Evolutionary conservation across 2,113 vertebrate genomes (phyloP), one percentile per base, ranked within the genome.

Genomic region (Mirza zaza): DNA sequence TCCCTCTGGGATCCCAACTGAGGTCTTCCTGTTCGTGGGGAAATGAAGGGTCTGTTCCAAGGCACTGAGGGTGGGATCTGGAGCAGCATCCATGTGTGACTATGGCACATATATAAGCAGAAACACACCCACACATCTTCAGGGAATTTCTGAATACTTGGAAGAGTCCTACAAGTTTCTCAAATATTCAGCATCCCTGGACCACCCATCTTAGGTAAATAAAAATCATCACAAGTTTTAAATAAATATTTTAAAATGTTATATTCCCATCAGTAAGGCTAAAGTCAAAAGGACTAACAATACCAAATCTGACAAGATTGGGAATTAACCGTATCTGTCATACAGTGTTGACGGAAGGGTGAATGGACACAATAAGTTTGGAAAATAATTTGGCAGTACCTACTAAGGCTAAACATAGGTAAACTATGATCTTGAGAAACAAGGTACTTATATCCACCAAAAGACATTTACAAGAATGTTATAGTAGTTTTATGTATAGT

Each of bases 1-100:
- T 97, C 91, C 96, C 91, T 50, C 45, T 80, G 95, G 96, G 97
- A 97, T 93, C 96, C 94, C 91, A 91, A 48, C 82, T 75, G 70
- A 94, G 87, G 63, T 92, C 88, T 96, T 98, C 88, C 94, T 97
- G 86, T 97, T 97, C 67, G 7, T 92, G 82, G 91, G 81, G 88
- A 96, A 96, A 61, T 48, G 80, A 70, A 61, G 59, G 90, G 39
- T 95, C 75, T 90, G 92, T 92, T 95, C 68, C 94, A 91, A 83
- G 71, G 42, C 83, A 27, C 55, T 85, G 55, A 88, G 95, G 93
- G 97, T 70, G 90, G 84, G 52, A 84, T 92, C 20, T 82, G 65
- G 27, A 57, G 95, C 63, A 67, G 42, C 67, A 15, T n/a, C 67
- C 36, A 1, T 92, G 61, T 92, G 70, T 84, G 92, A 75, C 59